Evolutionary conservation across 2,113 vertebrate species (phyloP).

Genomic region (Vombatus ursinus): DNA sequence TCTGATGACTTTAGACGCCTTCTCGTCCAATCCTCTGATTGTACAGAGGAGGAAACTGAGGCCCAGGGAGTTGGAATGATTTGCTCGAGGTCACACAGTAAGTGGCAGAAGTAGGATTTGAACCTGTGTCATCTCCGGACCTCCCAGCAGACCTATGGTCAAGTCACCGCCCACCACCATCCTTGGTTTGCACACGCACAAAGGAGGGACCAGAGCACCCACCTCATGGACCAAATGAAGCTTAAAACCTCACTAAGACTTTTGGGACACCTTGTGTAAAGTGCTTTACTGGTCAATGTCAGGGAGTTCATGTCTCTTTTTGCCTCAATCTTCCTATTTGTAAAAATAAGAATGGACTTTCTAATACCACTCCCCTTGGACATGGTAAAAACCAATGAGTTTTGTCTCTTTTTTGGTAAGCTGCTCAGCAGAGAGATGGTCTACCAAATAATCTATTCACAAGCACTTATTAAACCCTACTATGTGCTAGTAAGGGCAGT

Average conservation of each 20-base stretch:
- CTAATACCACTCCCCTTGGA: not conserved
- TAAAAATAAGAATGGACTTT: not conserved
- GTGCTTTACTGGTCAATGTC: not conserved
- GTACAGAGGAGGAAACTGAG: not conserved
- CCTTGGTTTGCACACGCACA: not conserved
- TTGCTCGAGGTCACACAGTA: not conserved
- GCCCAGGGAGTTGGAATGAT: not conserved
- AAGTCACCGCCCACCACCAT: not conserved
- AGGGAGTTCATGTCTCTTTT: not conserved
- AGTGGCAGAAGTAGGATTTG: not conserved
- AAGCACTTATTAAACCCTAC: not conserved
- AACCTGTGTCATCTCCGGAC: not conserved
- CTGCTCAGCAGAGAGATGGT: not conserved
- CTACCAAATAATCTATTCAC: not conserved
- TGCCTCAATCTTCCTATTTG: not conserved
- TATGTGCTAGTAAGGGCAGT: not conserved
- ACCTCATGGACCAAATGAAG: not conserved
- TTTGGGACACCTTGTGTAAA: not conserved
- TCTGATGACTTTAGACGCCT: not conserved
- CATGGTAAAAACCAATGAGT: not conserved
- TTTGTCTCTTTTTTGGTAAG: not conserved
- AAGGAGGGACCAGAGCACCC: not conserved
- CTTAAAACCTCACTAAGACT: not conserved
- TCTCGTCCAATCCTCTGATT: not conserved
- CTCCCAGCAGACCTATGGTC: not conserved